phyloP scores from a whole-genome alignment of 2,113 vertebrate genomes.

The Verasper variegatus region DNA sequence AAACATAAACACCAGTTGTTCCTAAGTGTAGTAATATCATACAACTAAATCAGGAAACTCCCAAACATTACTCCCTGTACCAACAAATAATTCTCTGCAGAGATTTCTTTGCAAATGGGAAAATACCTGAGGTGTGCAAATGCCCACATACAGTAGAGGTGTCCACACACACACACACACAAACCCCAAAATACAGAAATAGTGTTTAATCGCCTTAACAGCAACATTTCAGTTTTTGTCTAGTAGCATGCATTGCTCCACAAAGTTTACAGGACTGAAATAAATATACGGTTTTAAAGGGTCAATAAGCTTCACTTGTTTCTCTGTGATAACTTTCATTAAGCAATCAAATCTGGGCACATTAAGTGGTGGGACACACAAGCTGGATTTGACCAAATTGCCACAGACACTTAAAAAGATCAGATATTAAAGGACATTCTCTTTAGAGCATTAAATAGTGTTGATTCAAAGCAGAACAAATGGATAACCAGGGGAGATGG shows the following conservation, averaged over 20 bases:
- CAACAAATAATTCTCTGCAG: neutral
- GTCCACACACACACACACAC: neutral
- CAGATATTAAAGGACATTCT: conserved; percentile 12
- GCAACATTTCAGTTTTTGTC: neutral
- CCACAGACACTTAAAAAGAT: neutral
- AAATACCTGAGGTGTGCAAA: neutral
- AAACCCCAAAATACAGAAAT: neutral
- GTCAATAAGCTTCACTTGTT: conserved; percentile 3
- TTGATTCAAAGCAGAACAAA: neutral
- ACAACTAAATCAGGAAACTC: neutral
- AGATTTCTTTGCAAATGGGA: neutral
- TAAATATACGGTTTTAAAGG: neutral
- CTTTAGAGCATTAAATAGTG: neutral
- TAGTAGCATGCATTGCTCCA: neutral
- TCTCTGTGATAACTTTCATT: conserved; percentile 28
- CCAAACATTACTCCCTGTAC: neutral
- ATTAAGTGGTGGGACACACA: conserved; percentile 4
- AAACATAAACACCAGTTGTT: neutral
- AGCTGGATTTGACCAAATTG: neutral
- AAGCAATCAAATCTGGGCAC: conserved; percentile 5
- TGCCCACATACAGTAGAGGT: neutral
- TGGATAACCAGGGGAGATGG: too few relatives aligned
- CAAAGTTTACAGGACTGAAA: conserved; percentile 26
- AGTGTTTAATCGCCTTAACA: neutral
- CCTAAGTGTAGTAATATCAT: neutral